Conservation (phyloP, 2,113 vertebrate genomes). For the Pardalotus punctatus region DNA sequence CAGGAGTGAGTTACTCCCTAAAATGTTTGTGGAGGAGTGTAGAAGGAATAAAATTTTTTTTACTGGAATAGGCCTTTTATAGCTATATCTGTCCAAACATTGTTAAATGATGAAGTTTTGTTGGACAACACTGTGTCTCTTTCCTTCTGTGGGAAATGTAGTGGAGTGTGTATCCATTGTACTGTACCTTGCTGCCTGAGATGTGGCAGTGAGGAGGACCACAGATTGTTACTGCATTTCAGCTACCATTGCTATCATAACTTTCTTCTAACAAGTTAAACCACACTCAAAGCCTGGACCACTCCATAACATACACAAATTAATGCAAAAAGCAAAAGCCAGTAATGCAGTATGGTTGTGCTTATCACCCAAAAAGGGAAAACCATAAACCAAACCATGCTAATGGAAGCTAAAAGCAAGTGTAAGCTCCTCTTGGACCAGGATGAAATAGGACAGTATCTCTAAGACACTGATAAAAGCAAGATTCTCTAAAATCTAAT, state of each 20-base stretch:
- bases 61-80: background rate
- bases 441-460: background rate
- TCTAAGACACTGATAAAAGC: background rate
- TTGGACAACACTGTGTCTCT: background rate
- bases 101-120: background rate
- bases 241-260: accelerated
- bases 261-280: background rate
- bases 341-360: background rate
- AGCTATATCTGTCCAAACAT: background rate
- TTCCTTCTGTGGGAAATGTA: background rate
- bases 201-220: background rate
- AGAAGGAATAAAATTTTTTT: background rate
- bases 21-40: background rate
- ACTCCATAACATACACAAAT: background rate
- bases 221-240: background rate
- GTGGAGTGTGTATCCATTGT: background rate
- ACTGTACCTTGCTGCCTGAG: background rate
- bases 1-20: background rate
- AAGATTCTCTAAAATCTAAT: background rate
- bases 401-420: background rate
- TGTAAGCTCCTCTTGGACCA: background rate
- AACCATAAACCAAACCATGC: background rate
- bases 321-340: background rate
- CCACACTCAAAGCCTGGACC: background rate
- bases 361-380: background rate